Evolutionary conservation across 2,113 vertebrate species (phyloP), one percentile per base, ranked within the genome.

Genomic region (Oryzias curvinotus): DNA sequence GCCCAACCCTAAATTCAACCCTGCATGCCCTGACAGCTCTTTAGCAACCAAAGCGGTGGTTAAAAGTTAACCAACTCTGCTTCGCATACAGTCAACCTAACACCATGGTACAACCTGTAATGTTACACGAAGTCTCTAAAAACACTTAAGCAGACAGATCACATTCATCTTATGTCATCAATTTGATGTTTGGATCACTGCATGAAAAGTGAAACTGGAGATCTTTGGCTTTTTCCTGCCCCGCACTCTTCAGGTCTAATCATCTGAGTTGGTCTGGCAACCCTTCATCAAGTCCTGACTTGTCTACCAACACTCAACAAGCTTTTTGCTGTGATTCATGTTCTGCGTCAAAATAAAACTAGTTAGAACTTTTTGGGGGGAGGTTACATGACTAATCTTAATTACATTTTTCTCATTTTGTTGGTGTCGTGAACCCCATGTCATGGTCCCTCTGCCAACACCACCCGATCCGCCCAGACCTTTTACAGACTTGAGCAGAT

Each of bases 281-380:
- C 14, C 57, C 41, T 58, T 61, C 19, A 19, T 69, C 84, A 84
- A 77, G 87, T 26, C 79, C 65, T 56, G 71, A 42, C 85, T 78
- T 59, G 79, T 57, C 47, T 63, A 62, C 74, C 66, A 51, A 67
- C 56, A n/a, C 64, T 44, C 45, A 65, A 63, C 55, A 68, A 12
- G 4, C 28, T 63, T 58, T 55, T 73, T 51, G 58, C 25, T 51
- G 19, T 49, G 26, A n/a, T 43, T 50, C 8, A 65, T 41, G 44
- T 1, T 21, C 52, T 71, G 41, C 25, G 1, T 17, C 10, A 64
- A 51, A 54, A 57, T 52, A 57, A 64, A 53, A 45, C 43, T 17
- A 46, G 8, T 36, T 13, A 13, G 8, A 36, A 12, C 36, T 12
- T 36, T 36, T 36, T 36, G 3, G 36, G 8, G 8, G 36, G 36